Conservation (phyloP, 2,113 vertebrate species). For the Hypanus sabinus region DNA sequence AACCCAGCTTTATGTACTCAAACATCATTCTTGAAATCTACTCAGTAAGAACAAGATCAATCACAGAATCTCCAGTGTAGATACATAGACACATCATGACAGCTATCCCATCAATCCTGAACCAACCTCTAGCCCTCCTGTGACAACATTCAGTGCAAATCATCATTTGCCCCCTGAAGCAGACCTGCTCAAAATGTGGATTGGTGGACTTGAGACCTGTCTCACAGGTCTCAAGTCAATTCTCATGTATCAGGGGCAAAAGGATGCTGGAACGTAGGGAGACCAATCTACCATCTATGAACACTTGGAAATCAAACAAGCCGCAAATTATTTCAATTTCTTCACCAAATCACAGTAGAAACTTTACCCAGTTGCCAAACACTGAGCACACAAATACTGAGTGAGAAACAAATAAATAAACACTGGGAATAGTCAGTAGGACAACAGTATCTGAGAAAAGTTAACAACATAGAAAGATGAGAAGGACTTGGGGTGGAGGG, state of each 20-base stretch:
- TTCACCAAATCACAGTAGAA: not conserved
- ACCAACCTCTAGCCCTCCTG: no score
- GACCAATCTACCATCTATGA: not conserved
- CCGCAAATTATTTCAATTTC: not conserved
- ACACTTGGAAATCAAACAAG: not conserved
- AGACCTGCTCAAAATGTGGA: not conserved
- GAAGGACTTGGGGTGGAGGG: not conserved
- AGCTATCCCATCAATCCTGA: not conserved
- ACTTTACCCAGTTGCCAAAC: not conserved
- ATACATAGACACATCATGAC: not conserved
- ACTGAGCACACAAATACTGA: not conserved
- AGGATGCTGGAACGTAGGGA: not conserved
- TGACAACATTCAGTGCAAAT: not conserved
- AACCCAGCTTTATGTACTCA: not conserved
- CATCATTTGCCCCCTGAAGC: not conserved
- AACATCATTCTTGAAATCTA: not conserved
- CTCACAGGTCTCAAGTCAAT: not conserved
- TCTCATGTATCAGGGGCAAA: not conserved
- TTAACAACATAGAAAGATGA: not conserved
- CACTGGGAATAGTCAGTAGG: no score
- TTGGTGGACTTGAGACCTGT: not conserved
- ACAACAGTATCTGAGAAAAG: no score
- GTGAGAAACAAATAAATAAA: no score
- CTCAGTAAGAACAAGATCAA: not conserved
- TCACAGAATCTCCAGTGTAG: not conserved